A percentile compares a stretch with the other conserved stretches of the same genome.
Conservation (phyloP, 2,888 invertebrate species). For the Acronicta aceris region DNA sequence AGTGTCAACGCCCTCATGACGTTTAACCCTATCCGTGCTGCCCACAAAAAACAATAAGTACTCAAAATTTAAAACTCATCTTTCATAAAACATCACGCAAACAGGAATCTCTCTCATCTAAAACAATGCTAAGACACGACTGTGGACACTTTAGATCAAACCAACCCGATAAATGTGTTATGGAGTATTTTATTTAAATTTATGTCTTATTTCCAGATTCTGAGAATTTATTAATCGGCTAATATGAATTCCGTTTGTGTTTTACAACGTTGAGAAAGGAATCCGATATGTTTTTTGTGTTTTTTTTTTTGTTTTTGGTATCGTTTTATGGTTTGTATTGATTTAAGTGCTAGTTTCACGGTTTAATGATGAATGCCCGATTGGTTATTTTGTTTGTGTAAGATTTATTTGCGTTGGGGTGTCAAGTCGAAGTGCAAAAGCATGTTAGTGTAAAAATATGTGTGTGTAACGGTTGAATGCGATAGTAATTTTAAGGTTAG, state of each 20-base stretch:
- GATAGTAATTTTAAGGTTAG: too few relatives aligned
- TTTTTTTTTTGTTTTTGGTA: constrained; percentile 32
- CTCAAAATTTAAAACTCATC: constrained; percentile 57
- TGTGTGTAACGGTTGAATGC: neutral
- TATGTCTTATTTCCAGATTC: constrained; percentile 87
- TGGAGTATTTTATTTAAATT: constrained; percentile 86
- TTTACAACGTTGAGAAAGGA: constrained; percentile 68
- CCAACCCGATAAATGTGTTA: constrained; percentile 75
- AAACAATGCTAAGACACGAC: constrained; percentile 74
- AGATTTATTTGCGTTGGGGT: constrained; percentile 24
- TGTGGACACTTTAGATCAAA: constrained; percentile 75
- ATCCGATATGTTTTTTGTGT: constrained; percentile 70
- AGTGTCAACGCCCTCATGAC: constrained; percentile 47
- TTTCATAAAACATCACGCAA: constrained; percentile 67
- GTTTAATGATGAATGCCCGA: constrained; percentile 38
- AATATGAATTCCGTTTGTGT: constrained; percentile 86
- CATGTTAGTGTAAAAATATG: constrained; percentile 11
- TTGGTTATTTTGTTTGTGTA: constrained; percentile 15
- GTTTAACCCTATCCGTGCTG: constrained; percentile 47
- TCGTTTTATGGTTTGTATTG: constrained; percentile 40
- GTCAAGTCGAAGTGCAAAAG: constrained; percentile 28
- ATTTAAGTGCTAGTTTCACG: constrained; percentile 39
- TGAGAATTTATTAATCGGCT: constrained; percentile 87
- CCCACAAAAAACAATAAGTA: constrained; percentile 63
- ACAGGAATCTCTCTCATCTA: constrained; percentile 69